These are phyloP conservation scores for Eustalomyia histrio DNA, from an alignment of 2,888 invertebrate species.

Conservation along the genomic window DNA sequence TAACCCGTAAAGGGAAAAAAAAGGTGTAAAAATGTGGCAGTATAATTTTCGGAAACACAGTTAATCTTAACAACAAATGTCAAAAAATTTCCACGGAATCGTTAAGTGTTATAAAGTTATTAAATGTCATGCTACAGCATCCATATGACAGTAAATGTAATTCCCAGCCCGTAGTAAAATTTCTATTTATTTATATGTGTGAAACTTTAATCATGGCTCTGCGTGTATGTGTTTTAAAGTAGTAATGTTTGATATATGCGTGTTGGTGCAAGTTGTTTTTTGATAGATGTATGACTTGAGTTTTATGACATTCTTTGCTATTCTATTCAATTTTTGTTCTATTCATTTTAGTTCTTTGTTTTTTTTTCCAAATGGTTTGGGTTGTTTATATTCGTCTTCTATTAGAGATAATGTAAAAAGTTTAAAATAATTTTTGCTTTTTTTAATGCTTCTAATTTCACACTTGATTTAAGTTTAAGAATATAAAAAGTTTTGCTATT, in stretches of 20 bases:
- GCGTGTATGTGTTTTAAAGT: too few species aligned
- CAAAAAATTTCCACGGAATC: too few species aligned
- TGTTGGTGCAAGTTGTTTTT: constrained; percentile 32
- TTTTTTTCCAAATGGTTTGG: not conserved
- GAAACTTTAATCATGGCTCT: too few species aligned
- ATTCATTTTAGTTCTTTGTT: constrained; percentile 5
- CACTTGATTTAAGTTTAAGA: constrained; percentile 50
- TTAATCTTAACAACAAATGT: too few species aligned
- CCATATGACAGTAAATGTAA: too few species aligned
- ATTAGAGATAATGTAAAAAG: constrained; percentile 37
- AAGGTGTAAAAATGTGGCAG: too few species aligned
- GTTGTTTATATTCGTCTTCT: not conserved
- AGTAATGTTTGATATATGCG: constrained; percentile 38
- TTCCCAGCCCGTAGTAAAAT: too few species aligned
- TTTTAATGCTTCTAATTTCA: constrained; percentile 49
- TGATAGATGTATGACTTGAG: constrained; percentile 39
- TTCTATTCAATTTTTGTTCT: constrained; percentile 20
- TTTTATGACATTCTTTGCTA: constrained; percentile 44
- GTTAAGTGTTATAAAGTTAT: too few species aligned
- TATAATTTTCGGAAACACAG: too few species aligned
- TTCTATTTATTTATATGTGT: not conserved
- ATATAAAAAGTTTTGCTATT: constrained; percentile 20
- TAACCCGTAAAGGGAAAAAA: too few species aligned
- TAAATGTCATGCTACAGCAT: too few species aligned
- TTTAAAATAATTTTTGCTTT: constrained; percentile 44